Conservation (phyloP, 2,888 invertebrate species). For the Cylloceria caligata region DNA sequence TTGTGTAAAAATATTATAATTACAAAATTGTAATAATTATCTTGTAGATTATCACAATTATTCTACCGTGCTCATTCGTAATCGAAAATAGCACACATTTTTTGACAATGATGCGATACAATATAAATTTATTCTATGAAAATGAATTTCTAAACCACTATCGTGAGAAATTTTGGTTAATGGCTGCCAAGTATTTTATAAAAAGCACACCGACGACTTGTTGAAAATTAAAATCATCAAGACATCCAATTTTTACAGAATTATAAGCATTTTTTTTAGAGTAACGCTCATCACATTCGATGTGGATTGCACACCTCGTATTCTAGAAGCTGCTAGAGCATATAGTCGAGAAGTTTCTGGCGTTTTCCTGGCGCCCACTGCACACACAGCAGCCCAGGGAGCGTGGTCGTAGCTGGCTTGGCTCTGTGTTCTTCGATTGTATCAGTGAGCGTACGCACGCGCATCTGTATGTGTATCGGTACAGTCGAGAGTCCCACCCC, state of each 20-base stretch:
- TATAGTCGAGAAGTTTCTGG: constrained; percentile 68
- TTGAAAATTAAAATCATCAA: too few relatives aligned
- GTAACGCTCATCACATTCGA: constrained; percentile 8
- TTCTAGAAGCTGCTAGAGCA: constrained; percentile 61
- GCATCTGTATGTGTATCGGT: constrained; percentile 20
- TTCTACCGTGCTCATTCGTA: not conserved
- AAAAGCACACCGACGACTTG: too few relatives aligned
- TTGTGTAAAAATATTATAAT: not conserved
- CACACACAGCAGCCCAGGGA: constrained; percentile 34
- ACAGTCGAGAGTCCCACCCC: constrained; percentile 42
- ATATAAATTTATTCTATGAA: too few relatives aligned
- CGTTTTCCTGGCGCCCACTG: constrained; percentile 62
- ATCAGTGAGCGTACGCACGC: constrained; percentile 15
- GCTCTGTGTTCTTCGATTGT: not conserved
- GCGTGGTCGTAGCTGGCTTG: constrained; percentile 23
- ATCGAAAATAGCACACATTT: not conserved
- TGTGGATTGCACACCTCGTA: constrained; percentile 17
- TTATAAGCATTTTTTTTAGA: too few relatives aligned
- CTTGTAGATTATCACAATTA: not conserved
- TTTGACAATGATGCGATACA: too few relatives aligned
- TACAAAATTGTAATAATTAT: too few relatives aligned
- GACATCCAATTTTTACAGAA: too few relatives aligned
- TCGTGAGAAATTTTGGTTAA: too few relatives aligned
- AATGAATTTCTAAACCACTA: too few relatives aligned
- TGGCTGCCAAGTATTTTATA: too few relatives aligned